Conservation (phyloP, 2,888 invertebrate species). For the Hydrotaea diabolus region DNA sequence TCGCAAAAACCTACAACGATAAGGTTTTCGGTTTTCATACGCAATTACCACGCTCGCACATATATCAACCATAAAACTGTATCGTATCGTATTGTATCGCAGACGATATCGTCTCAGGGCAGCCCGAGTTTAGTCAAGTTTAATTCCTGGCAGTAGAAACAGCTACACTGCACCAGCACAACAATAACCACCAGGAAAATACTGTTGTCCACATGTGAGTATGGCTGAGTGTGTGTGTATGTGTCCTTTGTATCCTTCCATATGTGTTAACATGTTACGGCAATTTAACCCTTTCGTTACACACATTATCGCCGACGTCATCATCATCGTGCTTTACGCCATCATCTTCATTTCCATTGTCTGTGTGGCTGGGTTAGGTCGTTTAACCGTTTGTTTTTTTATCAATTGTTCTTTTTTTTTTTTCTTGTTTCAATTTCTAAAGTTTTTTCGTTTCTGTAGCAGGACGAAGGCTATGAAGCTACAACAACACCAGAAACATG, state of each 20-base stretch:
- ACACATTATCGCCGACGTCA: constrained; percentile 49
- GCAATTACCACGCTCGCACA: constrained; percentile 45
- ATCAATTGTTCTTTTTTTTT: not conserved
- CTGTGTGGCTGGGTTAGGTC: not conserved
- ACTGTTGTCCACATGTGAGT: not conserved
- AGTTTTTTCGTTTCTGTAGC: not conserved
- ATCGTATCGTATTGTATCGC: not conserved
- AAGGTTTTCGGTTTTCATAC: constrained; percentile 47
- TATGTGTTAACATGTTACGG: constrained; percentile 54
- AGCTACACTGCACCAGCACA: not conserved
- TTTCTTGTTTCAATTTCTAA: not conserved
- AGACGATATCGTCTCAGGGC: not conserved
- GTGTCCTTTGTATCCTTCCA: constrained; percentile 12
- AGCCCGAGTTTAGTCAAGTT: constrained; percentile 6
- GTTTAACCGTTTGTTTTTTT: not conserved
- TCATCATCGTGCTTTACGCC: constrained; percentile 8
- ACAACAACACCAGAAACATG: not conserved
- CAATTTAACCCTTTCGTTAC: constrained; percentile 69
- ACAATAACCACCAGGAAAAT: constrained; percentile 1
- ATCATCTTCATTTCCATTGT: constrained; percentile 31
- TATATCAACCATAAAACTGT: constrained; percentile 54
- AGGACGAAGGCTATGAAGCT: not conserved
- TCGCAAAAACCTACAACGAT: not conserved
- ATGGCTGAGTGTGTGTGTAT: not conserved
- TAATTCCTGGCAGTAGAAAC: constrained; percentile 34